Evolutionary conservation across 1,140 invertebrate species (phyloP).

Genomic region (Bicyclus anynana): DNA sequence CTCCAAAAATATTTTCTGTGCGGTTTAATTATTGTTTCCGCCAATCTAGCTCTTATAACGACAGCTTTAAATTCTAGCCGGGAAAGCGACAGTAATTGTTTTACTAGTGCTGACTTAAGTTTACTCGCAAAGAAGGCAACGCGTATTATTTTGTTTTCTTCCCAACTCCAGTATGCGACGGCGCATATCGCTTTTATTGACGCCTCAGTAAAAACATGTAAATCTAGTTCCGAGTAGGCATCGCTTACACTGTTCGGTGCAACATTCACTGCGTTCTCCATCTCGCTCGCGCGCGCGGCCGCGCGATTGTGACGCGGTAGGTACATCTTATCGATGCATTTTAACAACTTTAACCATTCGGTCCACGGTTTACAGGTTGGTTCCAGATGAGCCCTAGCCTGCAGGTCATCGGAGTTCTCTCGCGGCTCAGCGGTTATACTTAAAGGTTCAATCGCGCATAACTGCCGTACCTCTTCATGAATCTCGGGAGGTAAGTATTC

Average conservation of each 20-base stretch:
- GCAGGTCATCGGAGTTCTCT: no score
- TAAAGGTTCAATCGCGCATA: no score
- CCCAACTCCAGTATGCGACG: constrained; percentile 9
- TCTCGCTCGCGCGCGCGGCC: not conserved
- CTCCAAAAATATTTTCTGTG: constrained; percentile 16
- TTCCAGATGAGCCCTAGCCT: no score
- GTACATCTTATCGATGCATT: not conserved
- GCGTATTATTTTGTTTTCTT: not conserved
- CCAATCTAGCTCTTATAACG: constrained; percentile 31
- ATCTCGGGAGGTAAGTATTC: no score
- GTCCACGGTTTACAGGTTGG: no score
- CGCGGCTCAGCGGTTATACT: no score
- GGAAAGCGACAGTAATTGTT: constrained; percentile 15
- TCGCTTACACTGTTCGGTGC: no score
- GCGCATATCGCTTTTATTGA: constrained; percentile 21
- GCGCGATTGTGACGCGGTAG: constrained; percentile 3
- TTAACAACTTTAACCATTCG: constrained; percentile 4
- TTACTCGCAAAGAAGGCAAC: constrained; percentile 10
- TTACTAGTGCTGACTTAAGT: constrained; percentile 17
- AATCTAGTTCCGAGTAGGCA: no score
- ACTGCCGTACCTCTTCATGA: no score
- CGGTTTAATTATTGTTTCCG: constrained; percentile 6
- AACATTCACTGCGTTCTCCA: no score
- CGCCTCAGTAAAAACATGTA: constrained; percentile 27
- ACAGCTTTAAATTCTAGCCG: constrained; percentile 23